These are phyloP conservation scores for Onychostruthus taczanowskii DNA, from an alignment of 2,113 vertebrate genomes.

Conservation along the genomic window DNA sequence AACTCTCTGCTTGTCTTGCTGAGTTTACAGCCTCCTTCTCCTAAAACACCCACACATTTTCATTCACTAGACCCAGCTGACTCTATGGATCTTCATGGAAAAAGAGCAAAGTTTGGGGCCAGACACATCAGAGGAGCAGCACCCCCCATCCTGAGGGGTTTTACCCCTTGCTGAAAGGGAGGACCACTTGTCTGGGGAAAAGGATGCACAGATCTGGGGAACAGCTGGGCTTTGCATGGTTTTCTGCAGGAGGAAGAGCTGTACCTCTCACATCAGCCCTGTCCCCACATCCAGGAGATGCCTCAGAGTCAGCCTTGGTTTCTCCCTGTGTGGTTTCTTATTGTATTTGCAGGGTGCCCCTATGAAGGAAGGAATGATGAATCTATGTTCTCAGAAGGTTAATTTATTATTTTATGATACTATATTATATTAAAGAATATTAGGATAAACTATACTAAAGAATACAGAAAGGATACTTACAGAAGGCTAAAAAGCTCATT, in stretches of 20 bases:
- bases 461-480: no score
- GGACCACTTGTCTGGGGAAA: neutral
- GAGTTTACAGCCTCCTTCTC: neutral
- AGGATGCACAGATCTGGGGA: neutral
- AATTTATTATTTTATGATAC: no score
- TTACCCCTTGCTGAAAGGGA: neutral
- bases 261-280: neutral
- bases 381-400: no score
- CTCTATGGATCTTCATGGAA: neutral
- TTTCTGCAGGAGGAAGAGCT: neutral
- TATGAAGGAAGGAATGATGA: no score
- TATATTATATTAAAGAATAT: no score
- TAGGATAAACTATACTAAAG: no score
- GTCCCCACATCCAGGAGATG: neutral
- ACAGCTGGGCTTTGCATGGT: neutral
- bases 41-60: neutral
- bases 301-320: neutral
- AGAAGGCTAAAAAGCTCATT: no score
- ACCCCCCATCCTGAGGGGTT: neutral
- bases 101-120: neutral
- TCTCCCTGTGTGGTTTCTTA: neutral
- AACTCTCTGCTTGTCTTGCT: neutral
- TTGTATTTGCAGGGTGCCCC: no score
- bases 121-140: neutral
- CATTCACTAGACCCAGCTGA: neutral